A percentile compares a stretch with the other conserved stretches of the same genome.
Conservation (phyloP, 2,888 invertebrate genomes). For the Pycnomerus fuliginosus region DNA sequence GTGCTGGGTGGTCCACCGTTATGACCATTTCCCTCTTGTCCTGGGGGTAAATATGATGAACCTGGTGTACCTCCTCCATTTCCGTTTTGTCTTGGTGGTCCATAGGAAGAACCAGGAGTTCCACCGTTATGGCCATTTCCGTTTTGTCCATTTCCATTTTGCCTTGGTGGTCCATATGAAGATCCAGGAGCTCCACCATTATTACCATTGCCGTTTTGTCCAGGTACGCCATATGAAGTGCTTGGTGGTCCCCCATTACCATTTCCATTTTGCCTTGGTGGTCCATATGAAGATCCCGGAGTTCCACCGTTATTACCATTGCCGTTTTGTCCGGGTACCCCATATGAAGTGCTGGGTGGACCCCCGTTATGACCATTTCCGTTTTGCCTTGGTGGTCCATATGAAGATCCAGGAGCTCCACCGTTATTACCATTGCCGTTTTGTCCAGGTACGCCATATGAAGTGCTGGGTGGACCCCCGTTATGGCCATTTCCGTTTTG, state of each 20-base stretch:
- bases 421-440: slow-evolving; percentile 24
- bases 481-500: slow-evolving; percentile 10
- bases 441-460: slow-evolving; percentile 51
- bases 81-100: slow-evolving; percentile 49
- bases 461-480: slow-evolving; percentile 31
- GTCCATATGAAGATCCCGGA: slow-evolving; percentile 29
- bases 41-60: slow-evolving; percentile 31
- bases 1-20: slow-evolving; percentile 22
- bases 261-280: slow-evolving; percentile 28
- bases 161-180: slow-evolving; percentile 51
- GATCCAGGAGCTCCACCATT: slow-evolving; percentile 31
- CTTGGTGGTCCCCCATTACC: slow-evolving; percentile 24
- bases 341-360: slow-evolving; percentile 27
- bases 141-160: slow-evolving; percentile 17
- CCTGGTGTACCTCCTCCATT: slow-evolving; percentile 29
- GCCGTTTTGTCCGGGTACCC: slow-evolving; percentile 28
- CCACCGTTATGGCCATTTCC: background rate
- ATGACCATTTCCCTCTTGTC: slow-evolving; percentile 24
- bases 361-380: slow-evolving; percentile 26
- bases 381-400: slow-evolving; percentile 24
- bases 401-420: slow-evolving; percentile 33
- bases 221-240: slow-evolving; percentile 29
- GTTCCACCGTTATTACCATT: slow-evolving; percentile 28
- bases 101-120: slow-evolving; percentile 39
- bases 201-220: slow-evolving; percentile 26